phyloP scores from a whole-genome alignment of 2,888 invertebrate species.

The Agriopis leucophaearia region DNA sequence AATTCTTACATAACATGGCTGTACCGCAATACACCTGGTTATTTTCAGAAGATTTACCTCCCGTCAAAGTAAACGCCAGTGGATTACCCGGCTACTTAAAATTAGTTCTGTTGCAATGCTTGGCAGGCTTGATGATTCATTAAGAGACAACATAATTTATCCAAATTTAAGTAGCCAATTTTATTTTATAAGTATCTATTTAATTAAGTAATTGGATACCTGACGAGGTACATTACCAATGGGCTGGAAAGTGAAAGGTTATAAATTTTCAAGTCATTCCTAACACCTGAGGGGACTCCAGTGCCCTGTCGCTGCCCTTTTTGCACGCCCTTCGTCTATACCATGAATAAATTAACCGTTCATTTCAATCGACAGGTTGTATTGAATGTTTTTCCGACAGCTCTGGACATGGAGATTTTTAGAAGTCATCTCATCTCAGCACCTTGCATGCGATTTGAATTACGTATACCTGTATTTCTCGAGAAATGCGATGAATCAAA shows the following conservation, averaged over 20 bases:
- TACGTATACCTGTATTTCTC: too few relatives aligned
- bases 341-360: conserved; percentile 19
- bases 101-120: background rate
- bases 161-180: too few relatives aligned
- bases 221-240: background rate
- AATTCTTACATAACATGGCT: too few relatives aligned
- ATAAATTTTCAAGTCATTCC: conserved; percentile 16
- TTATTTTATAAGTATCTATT: background rate
- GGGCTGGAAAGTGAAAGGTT: conserved; percentile 4
- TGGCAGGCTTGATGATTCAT: too few relatives aligned
- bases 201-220: background rate
- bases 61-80: too few relatives aligned
- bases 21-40: too few relatives aligned
- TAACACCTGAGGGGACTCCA: background rate
- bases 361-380: conserved; percentile 10
- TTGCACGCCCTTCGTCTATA: conserved; percentile 14
- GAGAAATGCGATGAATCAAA: too few relatives aligned
- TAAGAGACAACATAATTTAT: too few relatives aligned
- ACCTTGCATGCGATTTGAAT: too few relatives aligned
- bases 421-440: background rate
- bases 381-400: conserved; percentile 1
- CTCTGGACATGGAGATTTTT: background rate
- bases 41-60: too few relatives aligned
- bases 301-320: conserved; percentile 19
- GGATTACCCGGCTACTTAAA: too few relatives aligned